Percentiles rank a stretch among this genome's conserved stretches.
Evolutionary conservation across 1,140 invertebrate genomes (phyloP).

Genomic region (Brachionus asplanchnoidis): DNA sequence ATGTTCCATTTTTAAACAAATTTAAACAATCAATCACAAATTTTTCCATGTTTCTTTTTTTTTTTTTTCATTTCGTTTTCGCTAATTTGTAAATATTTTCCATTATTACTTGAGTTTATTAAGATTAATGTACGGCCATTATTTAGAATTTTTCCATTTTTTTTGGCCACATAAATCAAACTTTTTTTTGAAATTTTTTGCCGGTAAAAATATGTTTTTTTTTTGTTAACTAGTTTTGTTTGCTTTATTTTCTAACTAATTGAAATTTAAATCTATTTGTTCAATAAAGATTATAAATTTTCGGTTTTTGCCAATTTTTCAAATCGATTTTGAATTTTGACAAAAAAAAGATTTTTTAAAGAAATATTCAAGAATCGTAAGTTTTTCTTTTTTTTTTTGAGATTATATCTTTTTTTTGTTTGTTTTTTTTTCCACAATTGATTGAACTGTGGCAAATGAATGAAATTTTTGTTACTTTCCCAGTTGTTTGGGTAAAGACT

Average conservation of each 20-base stretch:
- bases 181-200: conserved; percentile 22
- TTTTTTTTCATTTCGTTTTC: conserved; percentile 15
- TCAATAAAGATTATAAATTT: background rate
- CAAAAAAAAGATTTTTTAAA: background rate
- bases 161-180: background rate
- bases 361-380: conserved; percentile 21
- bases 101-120: background rate
- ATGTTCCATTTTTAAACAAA: background rate
- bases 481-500: background rate
- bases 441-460: background rate
- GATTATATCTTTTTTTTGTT: background rate
- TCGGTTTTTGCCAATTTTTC: background rate
- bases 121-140: background rate
- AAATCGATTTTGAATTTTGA: conserved; percentile 20
- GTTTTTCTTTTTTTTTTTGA: background rate
- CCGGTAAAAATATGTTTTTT: background rate
- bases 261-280: background rate
- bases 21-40: background rate
- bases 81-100: conserved; percentile 11
- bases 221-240: conserved; percentile 9
- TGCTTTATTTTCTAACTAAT: background rate
- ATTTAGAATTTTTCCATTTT: conserved; percentile 3
- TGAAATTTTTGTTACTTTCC: conserved; percentile 2
- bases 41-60: background rate
- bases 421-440: background rate